Conservation (phyloP, 2,888 invertebrate genomes). For the Apotomis betuletana region DNA sequence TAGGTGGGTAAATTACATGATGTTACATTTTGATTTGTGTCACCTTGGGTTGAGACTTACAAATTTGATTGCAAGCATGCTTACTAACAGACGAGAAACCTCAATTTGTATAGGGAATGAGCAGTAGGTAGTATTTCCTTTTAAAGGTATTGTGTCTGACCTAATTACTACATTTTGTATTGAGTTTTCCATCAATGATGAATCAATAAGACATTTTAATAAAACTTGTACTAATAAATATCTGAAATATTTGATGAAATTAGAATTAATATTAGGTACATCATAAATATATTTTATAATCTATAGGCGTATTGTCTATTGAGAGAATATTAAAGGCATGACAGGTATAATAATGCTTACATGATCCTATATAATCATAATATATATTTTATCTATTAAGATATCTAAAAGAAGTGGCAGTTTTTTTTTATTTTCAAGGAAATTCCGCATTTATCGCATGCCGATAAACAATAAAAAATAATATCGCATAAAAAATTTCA, state of each 20-base stretch:
- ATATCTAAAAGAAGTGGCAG: conserved; percentile 27
- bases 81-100: no score
- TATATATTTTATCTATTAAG: conserved; percentile 11
- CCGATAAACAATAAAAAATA: neutral
- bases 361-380: conserved; percentile 17
- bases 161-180: neutral
- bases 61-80: no score
- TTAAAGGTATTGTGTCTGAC: neutral
- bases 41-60: no score
- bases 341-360: conserved; percentile 36
- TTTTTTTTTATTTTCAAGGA: conserved; percentile 10
- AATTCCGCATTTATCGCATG: neutral
- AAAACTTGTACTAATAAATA: conserved; percentile 18
- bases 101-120: no score
- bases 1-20: no score
- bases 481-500: neutral
- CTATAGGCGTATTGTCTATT: conserved; percentile 41
- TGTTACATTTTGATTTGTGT: no score
- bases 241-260: conserved; percentile 13
- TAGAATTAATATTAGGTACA: conserved; percentile 11
- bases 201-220: neutral
- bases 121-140: no score
- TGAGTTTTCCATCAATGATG: conserved; percentile 1
- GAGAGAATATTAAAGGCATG: conserved; percentile 41
- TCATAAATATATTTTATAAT: conserved; percentile 29